Base-by-base conservation (phyloP, 1,140 invertebrate genomes). In the Leptinotarsa texana region DNA sequence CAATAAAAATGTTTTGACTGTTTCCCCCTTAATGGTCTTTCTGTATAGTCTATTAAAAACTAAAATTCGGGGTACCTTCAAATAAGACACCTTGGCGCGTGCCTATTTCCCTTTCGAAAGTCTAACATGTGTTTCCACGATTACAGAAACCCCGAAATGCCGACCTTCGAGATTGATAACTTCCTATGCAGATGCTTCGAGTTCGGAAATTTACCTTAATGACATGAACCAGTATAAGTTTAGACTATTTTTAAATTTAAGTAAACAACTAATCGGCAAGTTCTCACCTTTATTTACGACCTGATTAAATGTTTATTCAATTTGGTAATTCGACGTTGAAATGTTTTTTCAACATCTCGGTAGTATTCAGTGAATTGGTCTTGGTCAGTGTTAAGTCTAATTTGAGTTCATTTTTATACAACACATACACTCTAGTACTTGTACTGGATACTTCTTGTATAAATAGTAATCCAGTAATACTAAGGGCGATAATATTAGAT, bases 41-140 rank as follows among this genome's bases (percentile, higher is more conserved):
- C 15, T 57, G 51, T 57, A 57, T 57, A 57, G 51, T 57, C 51
- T 57, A 57, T 57, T 57, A 57, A 57, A 57, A 57, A 57, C 51
- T n/a, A 8, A 57, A 57, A 57, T 57, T 57, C 51, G 51, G 51
- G 51, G 51, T 57, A 57, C 15, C 6, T 57, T 57, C n/a, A 57
- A 17, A 57, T 57, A 57, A 17, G 51, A 42, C 51, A 57, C 51
- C 51, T 57, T 57, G 65, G 73, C 76, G 71, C 76, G 76, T 77
- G 76, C 76, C 72, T 47, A 18, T 17, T 15, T 57, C 17, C 51
- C 51, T 57, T 3, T 18, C 33, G 33, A 42, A 42, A 42, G 33
- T 66, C 27, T 49, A 61, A 42, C 22, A 51, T 68, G 61, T 77
- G 75, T 77, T 77, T 77, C 63, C 75, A 57, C 27, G 69, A 74